phyloP scores from a whole-genome alignment of 2,888 invertebrate genomes.

The Harmothoe impar region DNA sequence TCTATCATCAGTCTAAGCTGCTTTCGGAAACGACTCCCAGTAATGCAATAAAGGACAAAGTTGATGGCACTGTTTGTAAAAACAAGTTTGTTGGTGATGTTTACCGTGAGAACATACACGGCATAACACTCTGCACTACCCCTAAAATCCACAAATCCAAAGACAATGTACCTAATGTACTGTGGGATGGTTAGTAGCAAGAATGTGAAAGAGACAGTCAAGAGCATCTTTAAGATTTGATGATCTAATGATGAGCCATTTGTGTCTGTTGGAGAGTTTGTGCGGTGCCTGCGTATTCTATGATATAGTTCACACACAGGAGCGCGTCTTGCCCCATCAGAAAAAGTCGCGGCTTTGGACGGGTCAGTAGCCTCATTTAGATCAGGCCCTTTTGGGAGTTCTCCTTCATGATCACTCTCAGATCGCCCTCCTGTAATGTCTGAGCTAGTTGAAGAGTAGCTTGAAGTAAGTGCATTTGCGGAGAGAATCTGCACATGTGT shows the following conservation, averaged over 20 bases:
- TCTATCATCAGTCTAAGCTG: too few species aligned
- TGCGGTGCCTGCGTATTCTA: background rate
- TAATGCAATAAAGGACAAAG: conserved; percentile 37
- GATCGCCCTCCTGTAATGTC: background rate
- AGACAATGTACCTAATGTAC: background rate
- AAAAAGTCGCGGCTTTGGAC: background rate
- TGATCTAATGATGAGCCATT: background rate
- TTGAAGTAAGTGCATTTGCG: background rate
- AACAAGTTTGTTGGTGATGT: background rate
- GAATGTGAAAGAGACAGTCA: conserved; percentile 21
- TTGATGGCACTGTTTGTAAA: background rate
- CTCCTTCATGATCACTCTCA: background rate
- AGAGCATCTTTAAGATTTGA: conserved; percentile 1
- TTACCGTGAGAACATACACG: background rate
- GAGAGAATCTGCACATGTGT: background rate
- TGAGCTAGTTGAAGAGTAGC: background rate
- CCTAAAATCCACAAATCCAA: background rate
- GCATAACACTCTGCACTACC: background rate
- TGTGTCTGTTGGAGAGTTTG: background rate
- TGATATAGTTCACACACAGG: background rate
- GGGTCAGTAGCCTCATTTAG: background rate
- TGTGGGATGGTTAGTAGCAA: background rate
- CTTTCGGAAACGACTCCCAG: background rate
- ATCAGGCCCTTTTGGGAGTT: background rate
- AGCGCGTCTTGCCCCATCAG: background rate